Conservation (phyloP, 2,888 invertebrate species). For the Erebia palarica region DNA sequence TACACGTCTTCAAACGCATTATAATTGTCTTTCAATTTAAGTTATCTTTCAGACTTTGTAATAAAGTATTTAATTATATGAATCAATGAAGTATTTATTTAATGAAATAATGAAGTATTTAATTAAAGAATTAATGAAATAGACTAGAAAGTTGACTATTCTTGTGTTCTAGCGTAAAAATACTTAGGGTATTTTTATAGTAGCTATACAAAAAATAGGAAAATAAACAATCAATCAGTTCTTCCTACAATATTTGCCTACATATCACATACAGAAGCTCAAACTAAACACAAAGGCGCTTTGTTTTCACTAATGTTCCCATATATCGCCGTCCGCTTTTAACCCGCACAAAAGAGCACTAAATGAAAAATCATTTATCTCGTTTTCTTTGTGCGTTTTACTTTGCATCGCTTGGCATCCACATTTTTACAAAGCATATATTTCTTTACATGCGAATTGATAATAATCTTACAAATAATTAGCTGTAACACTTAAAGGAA, state of each 20-base stretch:
- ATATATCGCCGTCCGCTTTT: constrained; percentile 67
- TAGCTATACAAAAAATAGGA: neutral
- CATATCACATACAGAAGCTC: constrained; percentile 20
- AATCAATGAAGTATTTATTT: no score
- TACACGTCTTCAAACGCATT: no score
- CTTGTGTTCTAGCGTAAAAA: no score
- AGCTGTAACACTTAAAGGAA: neutral
- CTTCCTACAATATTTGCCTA: constrained; percentile 9
- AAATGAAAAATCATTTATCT: constrained; percentile 70
- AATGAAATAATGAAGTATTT: no score
- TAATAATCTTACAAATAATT: no score
- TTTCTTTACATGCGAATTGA: neutral
- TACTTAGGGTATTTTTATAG: no score
- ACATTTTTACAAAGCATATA: neutral
- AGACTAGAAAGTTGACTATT: no score
- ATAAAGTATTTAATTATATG: no score
- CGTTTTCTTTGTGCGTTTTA: constrained; percentile 52
- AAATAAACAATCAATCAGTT: constrained; percentile 12
- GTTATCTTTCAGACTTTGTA: no score
- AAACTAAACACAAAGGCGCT: constrained; percentile 54
- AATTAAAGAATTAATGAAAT: no score
- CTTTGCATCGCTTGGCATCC: constrained; percentile 17
- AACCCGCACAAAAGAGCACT: constrained; percentile 62
- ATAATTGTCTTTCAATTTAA: no score
- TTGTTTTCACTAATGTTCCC: constrained; percentile 70